phyloP scores from a whole-genome alignment of 1,140 invertebrate genomes.

The Papilio xuthus region DNA sequence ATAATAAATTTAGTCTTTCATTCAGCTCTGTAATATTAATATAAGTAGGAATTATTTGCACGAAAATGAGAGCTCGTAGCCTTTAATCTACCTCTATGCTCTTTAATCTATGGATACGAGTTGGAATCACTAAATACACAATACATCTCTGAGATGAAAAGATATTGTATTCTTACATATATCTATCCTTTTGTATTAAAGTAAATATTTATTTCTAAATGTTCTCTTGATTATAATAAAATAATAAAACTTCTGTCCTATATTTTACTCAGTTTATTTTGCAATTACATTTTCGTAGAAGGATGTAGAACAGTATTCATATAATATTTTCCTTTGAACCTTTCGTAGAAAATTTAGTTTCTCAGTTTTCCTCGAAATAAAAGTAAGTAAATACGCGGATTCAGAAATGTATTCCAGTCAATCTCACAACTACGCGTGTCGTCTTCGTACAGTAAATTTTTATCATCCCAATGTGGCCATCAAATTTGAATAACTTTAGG shows the following conservation, averaged over 20 bases:
- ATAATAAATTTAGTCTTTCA: neutral
- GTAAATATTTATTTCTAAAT: neutral
- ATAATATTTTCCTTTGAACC: neutral
- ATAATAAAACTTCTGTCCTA: neutral
- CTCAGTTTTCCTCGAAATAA: neutral
- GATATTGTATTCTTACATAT: neutral
- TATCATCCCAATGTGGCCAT: slow-evolving; percentile 23
- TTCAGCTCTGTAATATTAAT: neutral
- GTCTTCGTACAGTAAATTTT: slow-evolving; percentile 19
- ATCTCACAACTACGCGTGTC: slow-evolving; percentile 3
- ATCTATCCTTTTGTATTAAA: neutral
- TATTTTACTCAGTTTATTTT: too few species aligned
- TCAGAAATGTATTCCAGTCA: slow-evolving; percentile 9
- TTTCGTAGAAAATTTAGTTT: neutral
- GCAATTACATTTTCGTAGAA: neutral
- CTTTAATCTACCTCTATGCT: neutral
- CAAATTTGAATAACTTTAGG: slow-evolving; percentile 20
- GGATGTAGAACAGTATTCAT: neutral
- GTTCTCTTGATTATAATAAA: neutral
- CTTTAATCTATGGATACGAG: neutral
- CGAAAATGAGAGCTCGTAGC: neutral
- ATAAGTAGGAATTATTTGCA: neutral
- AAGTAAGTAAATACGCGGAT: neutral
- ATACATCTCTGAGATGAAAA: slow-evolving; percentile 7
- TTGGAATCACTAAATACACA: neutral